phyloP scores from a whole-genome alignment of 2,797 vertebrate species.

The Loriculus beryllinus region DNA sequence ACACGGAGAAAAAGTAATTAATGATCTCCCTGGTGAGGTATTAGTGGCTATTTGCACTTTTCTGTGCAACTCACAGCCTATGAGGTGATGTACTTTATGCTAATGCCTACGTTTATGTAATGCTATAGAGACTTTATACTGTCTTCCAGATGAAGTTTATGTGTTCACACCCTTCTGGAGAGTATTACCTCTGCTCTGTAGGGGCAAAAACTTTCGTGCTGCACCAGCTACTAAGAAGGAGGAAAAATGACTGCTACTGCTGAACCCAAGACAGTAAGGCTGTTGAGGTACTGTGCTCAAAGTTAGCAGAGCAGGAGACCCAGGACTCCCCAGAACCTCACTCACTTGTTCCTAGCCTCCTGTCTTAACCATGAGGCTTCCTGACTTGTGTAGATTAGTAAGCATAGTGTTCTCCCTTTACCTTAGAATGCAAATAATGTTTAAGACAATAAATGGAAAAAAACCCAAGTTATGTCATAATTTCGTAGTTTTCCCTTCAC shows the following conservation, averaged over 20 bases:
- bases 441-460: background rate
- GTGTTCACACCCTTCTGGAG: background rate
- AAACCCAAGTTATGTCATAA: background rate
- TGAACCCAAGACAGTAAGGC: background rate
- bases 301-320: background rate
- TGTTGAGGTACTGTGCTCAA: background rate
- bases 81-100: background rate
- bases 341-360: background rate
- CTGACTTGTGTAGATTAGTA: accelerated
- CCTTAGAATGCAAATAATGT: background rate
- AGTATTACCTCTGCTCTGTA: background rate
- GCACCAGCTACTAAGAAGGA: too few relatives aligned
- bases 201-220: background rate
- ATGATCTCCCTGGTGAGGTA: background rate
- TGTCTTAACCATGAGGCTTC: background rate
- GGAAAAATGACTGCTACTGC: too few relatives aligned
- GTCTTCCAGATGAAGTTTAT: background rate
- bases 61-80: accelerated
- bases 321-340: background rate
- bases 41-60: background rate
- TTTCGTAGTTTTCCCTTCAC: background rate
- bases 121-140: background rate
- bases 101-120: background rate
- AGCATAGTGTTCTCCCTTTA: background rate
- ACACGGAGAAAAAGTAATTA: background rate